These are phyloP conservation scores for Pachyrhynchus sulphureomaculatus DNA, from an alignment of 1,140 invertebrate species.

Conservation along the genomic window DNA sequence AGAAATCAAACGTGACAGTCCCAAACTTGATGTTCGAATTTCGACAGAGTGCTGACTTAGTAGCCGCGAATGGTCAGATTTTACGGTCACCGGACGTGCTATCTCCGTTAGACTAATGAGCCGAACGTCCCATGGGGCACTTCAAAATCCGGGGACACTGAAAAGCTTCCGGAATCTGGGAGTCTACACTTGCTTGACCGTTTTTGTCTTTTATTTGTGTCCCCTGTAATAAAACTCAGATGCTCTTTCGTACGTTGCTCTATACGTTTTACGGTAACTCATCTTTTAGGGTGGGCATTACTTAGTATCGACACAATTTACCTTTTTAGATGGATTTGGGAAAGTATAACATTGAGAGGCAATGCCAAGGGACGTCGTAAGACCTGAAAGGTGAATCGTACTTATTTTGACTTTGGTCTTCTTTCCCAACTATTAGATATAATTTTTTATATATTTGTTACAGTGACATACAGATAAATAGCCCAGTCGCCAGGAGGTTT, in stretches of 20 bases:
- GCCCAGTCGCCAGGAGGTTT: no score
- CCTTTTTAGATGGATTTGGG: slow-evolving; percentile 10
- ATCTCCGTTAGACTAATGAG: slow-evolving; percentile 28
- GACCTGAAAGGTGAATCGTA: no score
- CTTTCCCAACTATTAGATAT: no score
- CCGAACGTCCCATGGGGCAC: slow-evolving; percentile 23
- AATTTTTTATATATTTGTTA: no score
- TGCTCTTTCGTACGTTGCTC: slow-evolving; percentile 22
- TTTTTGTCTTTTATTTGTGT: slow-evolving; percentile 22
- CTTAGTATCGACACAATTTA: slow-evolving; percentile 25
- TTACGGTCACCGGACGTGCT: slow-evolving; percentile 30
- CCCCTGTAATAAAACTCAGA: slow-evolving; percentile 20
- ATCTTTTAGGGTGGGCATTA: slow-evolving; percentile 9
- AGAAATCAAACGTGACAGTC: slow-evolving; percentile 3
- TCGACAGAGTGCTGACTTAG: slow-evolving; percentile 30
- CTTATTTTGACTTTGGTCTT: no score
- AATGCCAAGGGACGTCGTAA: not conserved
- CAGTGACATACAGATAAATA: no score
- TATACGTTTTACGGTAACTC: slow-evolving; percentile 13
- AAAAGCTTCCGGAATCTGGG: slow-evolving; percentile 26
- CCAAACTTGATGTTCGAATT: slow-evolving; percentile 8
- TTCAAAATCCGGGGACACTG: slow-evolving; percentile 29
- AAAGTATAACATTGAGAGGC: not conserved
- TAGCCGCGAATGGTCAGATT: slow-evolving; percentile 26
- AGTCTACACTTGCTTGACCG: slow-evolving; percentile 10